Evolutionary conservation across 1,140 invertebrate genomes (phyloP).

Genomic region (Drosophila pectinifera): DNA sequence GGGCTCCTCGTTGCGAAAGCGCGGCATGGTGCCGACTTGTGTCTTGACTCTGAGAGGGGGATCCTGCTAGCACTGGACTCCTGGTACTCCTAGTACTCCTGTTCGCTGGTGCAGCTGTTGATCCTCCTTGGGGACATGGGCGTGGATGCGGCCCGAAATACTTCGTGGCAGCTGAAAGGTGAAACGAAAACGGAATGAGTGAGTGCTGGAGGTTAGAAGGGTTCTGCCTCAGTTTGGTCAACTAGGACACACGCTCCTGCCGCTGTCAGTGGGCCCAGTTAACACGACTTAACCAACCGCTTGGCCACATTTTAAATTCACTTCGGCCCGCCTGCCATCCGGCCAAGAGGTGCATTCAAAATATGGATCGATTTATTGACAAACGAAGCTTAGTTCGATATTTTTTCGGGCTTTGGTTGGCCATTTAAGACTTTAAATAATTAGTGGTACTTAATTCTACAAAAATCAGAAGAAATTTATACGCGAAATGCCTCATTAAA

Average conservation of each 20-base stretch:
- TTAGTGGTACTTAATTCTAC: too few relatives aligned
- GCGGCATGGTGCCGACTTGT: slow-evolving; percentile 38
- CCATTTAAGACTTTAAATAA: too few relatives aligned
- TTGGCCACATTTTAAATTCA: slow-evolving; percentile 14
- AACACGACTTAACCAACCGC: slow-evolving; percentile 1
- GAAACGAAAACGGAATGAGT: not conserved
- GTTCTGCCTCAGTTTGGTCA: not conserved
- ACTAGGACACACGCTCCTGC: slow-evolving; percentile 2
- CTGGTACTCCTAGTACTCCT: not conserved
- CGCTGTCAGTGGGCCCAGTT: not conserved
- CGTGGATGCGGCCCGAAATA: not conserved
- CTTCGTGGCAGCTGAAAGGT: slow-evolving; percentile 8
- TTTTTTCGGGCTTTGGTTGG: not conserved
- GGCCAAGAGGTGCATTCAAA: not conserved
- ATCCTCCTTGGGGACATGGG: not conserved
- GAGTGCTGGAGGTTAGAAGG: not conserved
- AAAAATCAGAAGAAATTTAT: too few relatives aligned
- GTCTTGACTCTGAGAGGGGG: not conserved
- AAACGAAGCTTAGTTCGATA: not conserved
- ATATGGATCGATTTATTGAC: slow-evolving; percentile 8
- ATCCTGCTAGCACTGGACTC: not conserved
- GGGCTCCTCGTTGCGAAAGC: slow-evolving; percentile 53
- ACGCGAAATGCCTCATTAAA: too few relatives aligned
- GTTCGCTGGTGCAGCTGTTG: not conserved
- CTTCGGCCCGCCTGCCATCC: not conserved